Base-by-base conservation (phyloP, 2,113 vertebrate genomes). In the Scopus umbretta region DNA sequence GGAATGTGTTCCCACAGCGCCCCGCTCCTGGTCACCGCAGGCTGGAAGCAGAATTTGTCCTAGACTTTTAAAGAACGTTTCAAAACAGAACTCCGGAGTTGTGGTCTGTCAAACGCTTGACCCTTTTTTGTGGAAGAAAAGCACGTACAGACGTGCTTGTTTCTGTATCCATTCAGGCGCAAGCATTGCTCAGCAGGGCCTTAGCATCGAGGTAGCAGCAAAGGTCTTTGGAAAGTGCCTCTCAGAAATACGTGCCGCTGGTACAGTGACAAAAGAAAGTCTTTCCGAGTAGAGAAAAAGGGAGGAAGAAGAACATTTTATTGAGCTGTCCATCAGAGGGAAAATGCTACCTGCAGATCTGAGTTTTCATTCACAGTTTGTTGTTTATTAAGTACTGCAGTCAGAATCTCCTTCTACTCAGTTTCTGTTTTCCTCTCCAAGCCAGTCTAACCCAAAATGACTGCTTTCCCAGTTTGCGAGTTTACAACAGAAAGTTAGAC, bases 131-230 rank as follows among this genome's bases (percentile, higher is more conserved):
- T 72, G 23, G 25, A 79, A 71, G 56, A 20, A 86, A 70, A 53
- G 23, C 11, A 23, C 16, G 2, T 18, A 9, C 7, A 4, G 6
- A 2, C 11, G 1, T 8, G 17, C 14, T 62, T 58, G 5, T 36
- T 86, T 74, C 47, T 63, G 5, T 36, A 27, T 8, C 10, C 0
- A 0, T 56, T 52, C 23, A 68, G 50, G 25, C 23, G 29, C 10
- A 23, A 36, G 30, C 11, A 0, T 19, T 49, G 13, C 34, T 47
- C 27, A 14, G 26, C 30, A 43, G 42, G 21, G 27, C 70, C 23
- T 55, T 30, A 49, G 45, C 12, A 8, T 5, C 0, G 0, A 16
- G 16, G 20, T 10, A 23, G 15, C 22, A 74, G 16, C 1, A 0
- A 42, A 63, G 38, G 20, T 53, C 62, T 86, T 80, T 14, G 25